Evolutionary conservation across 2,888 invertebrate species (phyloP).

Genomic region (Philhelius pedissequus): DNA sequence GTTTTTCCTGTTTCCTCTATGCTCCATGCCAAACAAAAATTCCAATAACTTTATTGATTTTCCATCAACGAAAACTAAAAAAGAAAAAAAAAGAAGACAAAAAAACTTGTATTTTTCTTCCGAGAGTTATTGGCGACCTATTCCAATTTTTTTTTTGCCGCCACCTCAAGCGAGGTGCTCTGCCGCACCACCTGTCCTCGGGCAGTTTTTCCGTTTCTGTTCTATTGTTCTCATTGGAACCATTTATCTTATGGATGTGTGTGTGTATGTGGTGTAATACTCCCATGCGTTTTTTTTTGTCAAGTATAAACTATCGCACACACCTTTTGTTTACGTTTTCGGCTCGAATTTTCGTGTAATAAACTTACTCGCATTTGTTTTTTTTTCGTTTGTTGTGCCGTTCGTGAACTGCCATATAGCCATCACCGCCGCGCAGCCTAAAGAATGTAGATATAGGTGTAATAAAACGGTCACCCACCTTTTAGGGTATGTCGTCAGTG

Average conservation of each 20-base stretch:
- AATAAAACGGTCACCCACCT: constrained; percentile 69
- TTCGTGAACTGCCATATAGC: constrained; percentile 20
- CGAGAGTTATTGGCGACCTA: constrained; percentile 62
- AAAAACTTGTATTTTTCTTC: constrained; percentile 9
- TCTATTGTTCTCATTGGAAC: constrained; percentile 56
- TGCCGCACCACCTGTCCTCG: constrained; percentile 30
- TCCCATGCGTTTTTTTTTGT: not conserved
- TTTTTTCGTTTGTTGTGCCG: constrained; percentile 32
- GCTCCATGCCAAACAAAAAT: not conserved
- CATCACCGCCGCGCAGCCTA: not conserved
- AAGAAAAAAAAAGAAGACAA: too few species aligned
- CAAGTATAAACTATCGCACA: constrained; percentile 40
- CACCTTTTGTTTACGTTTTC: constrained; percentile 67
- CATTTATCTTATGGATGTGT: not conserved
- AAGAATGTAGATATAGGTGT: constrained; percentile 65
- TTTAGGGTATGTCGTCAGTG: constrained; percentile 31
- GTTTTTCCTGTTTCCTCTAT: not conserved
- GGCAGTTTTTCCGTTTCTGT: constrained; percentile 21
- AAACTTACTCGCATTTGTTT: constrained; percentile 14
- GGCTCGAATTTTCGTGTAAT: constrained; percentile 29
- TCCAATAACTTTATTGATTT: constrained; percentile 19
- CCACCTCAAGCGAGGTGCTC: not conserved
- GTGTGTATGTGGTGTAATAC: not conserved
- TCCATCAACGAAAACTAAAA: not conserved
- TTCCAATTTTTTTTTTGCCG: constrained; percentile 63